These are phyloP conservation scores for Rhipidura dahli DNA, from an alignment of 2,113 vertebrate species.

Conservation along the genomic window DNA sequence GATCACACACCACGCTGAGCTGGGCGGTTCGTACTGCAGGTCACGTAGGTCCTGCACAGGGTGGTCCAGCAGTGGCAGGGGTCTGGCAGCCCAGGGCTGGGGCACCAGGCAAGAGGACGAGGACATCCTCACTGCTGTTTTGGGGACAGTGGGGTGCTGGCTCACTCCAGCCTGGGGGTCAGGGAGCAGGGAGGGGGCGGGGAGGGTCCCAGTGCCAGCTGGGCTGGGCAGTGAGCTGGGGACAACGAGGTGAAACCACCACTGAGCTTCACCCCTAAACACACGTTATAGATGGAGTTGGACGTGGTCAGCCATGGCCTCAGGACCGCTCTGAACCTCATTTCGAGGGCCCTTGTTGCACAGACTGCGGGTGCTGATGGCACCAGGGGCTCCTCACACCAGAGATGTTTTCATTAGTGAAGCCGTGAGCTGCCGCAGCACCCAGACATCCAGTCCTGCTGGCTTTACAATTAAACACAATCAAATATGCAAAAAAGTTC, in stretches of 20 bases:
- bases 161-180: background rate
- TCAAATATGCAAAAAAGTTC: background rate
- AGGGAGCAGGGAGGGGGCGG: background rate
- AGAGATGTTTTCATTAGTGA: rapidly evolving
- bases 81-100: rapidly evolving
- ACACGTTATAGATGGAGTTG: rapidly evolving
- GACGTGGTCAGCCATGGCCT: rapidly evolving
- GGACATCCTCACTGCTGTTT: rapidly evolving
- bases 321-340: rapidly evolving
- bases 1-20: background rate
- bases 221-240: background rate
- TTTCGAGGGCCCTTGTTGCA: rapidly evolving
- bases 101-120: rapidly evolving
- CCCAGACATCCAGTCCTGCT: background rate
- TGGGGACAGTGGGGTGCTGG: background rate
- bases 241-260: rapidly evolving
- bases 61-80: background rate
- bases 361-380: rapidly evolving
- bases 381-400: background rate
- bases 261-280: rapidly evolving
- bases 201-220: background rate
- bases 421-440: background rate
- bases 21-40: background rate
- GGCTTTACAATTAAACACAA: background rate
- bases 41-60: rapidly evolving